These are phyloP conservation scores for Cinara cedri DNA, from an alignment of 2,888 invertebrate genomes.

Conservation along the genomic window DNA sequence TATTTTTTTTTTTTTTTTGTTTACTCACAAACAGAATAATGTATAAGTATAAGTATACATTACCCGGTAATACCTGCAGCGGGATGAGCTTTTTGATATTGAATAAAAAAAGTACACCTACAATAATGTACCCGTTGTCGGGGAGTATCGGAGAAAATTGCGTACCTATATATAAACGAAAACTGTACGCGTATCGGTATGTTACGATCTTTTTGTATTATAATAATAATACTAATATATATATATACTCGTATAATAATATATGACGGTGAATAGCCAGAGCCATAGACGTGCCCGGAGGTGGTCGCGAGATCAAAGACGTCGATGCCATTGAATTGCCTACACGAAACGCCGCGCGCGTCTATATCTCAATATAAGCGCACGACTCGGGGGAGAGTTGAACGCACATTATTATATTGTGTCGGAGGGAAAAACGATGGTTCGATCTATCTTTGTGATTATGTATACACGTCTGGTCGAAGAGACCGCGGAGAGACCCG, in stretches of 20 bases:
- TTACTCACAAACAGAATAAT: too few relatives aligned
- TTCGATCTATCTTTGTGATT: constrained; percentile 23
- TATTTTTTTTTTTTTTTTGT: too few relatives aligned
- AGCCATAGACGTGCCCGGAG: background rate
- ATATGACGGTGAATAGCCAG: background rate
- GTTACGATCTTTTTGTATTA: too few relatives aligned
- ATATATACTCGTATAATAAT: background rate
- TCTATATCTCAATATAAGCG: too few relatives aligned
- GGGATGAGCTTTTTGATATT: too few relatives aligned
- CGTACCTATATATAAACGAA: background rate
- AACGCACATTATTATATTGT: background rate
- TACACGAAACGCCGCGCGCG: constrained; percentile 28
- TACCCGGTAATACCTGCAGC: too few relatives aligned
- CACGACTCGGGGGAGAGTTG: background rate
- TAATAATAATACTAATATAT: background rate
- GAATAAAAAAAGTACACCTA: too few relatives aligned
- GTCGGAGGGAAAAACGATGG: background rate
- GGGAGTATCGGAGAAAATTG: too few relatives aligned
- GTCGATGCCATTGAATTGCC: constrained; percentile 46
- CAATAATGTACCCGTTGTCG: too few relatives aligned
- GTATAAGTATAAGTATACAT: too few relatives aligned
- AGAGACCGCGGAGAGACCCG: background rate
- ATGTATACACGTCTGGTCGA: background rate
- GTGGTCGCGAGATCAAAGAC: constrained; percentile 35
- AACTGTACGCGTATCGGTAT: background rate